Percentiles rank a stretch among this genome's conserved stretches.
Conservation (phyloP, 2,797 vertebrate genomes). For the Tamandua tetradactyla region DNA sequence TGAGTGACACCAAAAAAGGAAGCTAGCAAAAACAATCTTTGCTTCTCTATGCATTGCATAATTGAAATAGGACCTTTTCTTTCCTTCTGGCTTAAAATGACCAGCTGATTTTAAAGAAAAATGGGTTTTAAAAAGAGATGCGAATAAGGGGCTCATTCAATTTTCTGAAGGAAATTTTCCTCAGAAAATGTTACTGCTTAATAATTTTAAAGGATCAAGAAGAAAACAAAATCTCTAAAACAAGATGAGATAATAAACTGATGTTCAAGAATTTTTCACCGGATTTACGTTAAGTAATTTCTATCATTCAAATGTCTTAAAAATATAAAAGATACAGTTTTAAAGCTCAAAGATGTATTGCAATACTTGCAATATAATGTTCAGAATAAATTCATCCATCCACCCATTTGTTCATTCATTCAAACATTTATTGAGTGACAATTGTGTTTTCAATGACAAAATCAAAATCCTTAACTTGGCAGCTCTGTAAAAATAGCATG, state of each 20-base stretch:
- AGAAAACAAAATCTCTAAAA: background rate
- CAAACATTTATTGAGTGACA: background rate
- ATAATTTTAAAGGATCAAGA: background rate
- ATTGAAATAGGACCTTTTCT: constrained; percentile 9
- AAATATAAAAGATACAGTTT: background rate
- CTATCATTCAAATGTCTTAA: background rate
- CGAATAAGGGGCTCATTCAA: constrained; percentile 3
- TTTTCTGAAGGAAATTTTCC: constrained; percentile 1
- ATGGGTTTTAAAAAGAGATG: background rate
- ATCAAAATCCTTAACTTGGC: constrained; percentile 21
- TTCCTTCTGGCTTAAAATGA: constrained; percentile 34
- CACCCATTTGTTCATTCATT: background rate
- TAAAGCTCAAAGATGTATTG: background rate
- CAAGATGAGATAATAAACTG: background rate
- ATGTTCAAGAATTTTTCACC: background rate
- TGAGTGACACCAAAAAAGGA: background rate
- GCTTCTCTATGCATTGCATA: background rate
- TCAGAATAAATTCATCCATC: background rate
- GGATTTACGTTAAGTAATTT: background rate
- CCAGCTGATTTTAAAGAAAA: background rate
- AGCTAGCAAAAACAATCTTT: background rate
- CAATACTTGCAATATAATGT: background rate
- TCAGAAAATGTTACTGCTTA: constrained; percentile 10
- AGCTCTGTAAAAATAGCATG: background rate
- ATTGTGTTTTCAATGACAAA: background rate